Base-by-base conservation (phyloP, 2,113 vertebrate genomes). In the Hippocampus abdominalis region DNA sequence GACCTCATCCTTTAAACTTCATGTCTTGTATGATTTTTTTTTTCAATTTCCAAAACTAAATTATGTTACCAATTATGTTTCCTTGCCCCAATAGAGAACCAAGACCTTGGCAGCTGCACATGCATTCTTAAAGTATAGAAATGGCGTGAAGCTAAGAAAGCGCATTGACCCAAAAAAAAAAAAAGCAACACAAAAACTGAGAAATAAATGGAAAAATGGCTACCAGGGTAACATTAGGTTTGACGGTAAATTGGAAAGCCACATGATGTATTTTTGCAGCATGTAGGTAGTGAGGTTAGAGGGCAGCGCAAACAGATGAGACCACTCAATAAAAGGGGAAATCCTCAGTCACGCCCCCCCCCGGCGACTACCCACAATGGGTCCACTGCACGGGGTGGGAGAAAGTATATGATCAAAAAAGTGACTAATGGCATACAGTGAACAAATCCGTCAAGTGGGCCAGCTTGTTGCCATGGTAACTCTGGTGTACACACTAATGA, bases 391-490 rank as follows among this genome's bases (percentile, higher is more conserved):
- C 63, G 59, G 53, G 44, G 66, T 29, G 70, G 39, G n/a, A 73
- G 64, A 49, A 86, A 73, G 74, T 80, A 79, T 73, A 70, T 72
- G 75, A 87, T 73, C 39, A 9, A 78, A 53, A 77, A 79, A 80
- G 71, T 81, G 84, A 86, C 86, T 85, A 86, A 82, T 81, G 68
- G 51, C 86, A 84, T 25, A 73, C 21, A 81, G 78, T 68, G 66
- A 80, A 68, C 66, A 72, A 16, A 79, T 77, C 74, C 74, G 87
- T 79, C 64, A 77, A 81, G 74, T 64, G 23, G 68, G 69, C 72
- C 72, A 80, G 71, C 73, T 76, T 32, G 89, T 89, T 90, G 82
- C 90, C 81, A 89, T 89, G 87, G 86, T 87, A 88, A 91, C 86
- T 21, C 63, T 64, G 69, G 76, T 84, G 84, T 90, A 6, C 1